Evolutionary conservation across 1,140 invertebrate species (phyloP).

Genomic region (honey bee (Apis mellifera)): Amel_HAv3.1 CM009933.2:8180001-8180500

Average conservation of each 20-base stretch:
- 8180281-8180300: neutral
- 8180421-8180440: constrained; percentile 54
- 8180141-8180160: neutral
- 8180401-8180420: constrained; percentile 57
- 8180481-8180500: neutral
- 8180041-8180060: neutral
- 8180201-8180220: constrained; percentile 7
- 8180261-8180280: neutral
- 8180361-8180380: constrained; percentile 46
- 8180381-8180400: constrained; percentile 48
- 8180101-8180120: too few relatives aligned
- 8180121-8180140: neutral
- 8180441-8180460: constrained; percentile 42
- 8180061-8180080: neutral
- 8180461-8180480: neutral
- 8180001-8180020: neutral
- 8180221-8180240: neutral
- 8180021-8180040: neutral
- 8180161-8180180: neutral
- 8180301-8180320: constrained; percentile 13
- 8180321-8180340: neutral
- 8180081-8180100: neutral
- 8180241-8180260: constrained; percentile 12
- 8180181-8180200: neutral
- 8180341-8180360: constrained; percentile 12